Evolutionary conservation across 2,113 vertebrate species (phyloP).

Genomic region (Narcine bancroftii): DNA sequence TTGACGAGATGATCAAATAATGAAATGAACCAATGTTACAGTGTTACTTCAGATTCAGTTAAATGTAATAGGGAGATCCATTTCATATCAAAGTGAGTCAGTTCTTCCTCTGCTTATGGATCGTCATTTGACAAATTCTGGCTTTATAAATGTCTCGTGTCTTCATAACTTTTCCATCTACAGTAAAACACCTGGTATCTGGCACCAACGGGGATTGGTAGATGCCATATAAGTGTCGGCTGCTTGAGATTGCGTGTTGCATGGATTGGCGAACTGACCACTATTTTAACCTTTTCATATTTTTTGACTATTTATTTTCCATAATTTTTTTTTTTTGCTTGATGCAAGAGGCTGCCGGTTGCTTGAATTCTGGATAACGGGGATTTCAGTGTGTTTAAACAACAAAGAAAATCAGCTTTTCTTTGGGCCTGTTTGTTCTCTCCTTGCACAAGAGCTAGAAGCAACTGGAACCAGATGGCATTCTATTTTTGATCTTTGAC

Average conservation of each 20-base stretch:
- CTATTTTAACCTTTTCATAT: too few species aligned
- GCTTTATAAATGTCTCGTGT: neutral
- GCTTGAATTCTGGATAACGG: too few species aligned
- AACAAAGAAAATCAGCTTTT: conserved; percentile 8
- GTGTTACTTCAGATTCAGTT: neutral
- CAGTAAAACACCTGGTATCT: too few species aligned
- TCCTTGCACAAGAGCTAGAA: neutral
- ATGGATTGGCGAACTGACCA: too few species aligned
- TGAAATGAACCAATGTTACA: neutral
- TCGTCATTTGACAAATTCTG: neutral
- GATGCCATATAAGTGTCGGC: too few species aligned
- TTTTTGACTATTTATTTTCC: too few species aligned
- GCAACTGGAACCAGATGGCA: neutral
- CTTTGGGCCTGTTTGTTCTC: neutral
- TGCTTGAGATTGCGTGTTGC: too few species aligned
- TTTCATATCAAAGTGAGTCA: neutral
- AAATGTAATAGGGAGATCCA: neutral
- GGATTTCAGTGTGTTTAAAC: neutral
- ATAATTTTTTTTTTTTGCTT: too few species aligned
- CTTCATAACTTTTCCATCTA: too few species aligned
- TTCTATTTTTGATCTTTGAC: conserved; percentile 1
- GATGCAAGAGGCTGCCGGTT: too few species aligned
- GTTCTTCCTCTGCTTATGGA: neutral
- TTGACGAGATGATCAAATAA: neutral
- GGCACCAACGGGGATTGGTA: too few species aligned